phyloP scores from a whole-genome alignment of 2,888 invertebrate species.

The Lasioglossum morio region DNA sequence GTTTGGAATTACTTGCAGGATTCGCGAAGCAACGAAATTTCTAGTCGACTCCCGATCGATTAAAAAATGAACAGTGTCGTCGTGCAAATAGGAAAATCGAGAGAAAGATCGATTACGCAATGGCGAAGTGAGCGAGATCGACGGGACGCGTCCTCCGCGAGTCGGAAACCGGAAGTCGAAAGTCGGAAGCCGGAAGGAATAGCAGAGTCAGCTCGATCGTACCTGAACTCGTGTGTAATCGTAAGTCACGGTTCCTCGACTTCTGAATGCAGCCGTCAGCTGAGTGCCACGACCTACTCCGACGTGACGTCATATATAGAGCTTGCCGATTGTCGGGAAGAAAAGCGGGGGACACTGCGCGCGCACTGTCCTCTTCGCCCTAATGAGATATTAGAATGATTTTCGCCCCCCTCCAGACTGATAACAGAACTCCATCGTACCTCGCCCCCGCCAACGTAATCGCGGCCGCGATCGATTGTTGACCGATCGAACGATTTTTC shows the following conservation, averaged over 20 bases:
- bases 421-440: background rate
- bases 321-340: constrained; percentile 58
- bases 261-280: constrained; percentile 78
- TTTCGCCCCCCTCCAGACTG: background rate
- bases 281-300: constrained; percentile 80
- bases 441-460: background rate
- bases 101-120: background rate
- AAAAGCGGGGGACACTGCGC: constrained; percentile 79
- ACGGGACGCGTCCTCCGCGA: background rate
- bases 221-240: constrained; percentile 60
- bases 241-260: constrained; percentile 72
- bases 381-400: constrained; percentile 43
- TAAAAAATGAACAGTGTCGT: background rate
- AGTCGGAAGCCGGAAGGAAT: background rate
- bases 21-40: background rate
- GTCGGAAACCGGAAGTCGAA: background rate
- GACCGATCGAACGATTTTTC: background rate
- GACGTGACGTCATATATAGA: constrained; percentile 83
- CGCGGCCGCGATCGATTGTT: background rate
- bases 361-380: constrained; percentile 73
- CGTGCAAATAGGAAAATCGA: no score
- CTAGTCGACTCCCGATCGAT: background rate
- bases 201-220: constrained; percentile 43
- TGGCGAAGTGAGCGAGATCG: background rate
- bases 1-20: background rate